Evolutionary conservation across 1,140 invertebrate species (phyloP), one percentile per base, ranked within the genome.

Genomic region (Kradibia gibbosae): DNA sequence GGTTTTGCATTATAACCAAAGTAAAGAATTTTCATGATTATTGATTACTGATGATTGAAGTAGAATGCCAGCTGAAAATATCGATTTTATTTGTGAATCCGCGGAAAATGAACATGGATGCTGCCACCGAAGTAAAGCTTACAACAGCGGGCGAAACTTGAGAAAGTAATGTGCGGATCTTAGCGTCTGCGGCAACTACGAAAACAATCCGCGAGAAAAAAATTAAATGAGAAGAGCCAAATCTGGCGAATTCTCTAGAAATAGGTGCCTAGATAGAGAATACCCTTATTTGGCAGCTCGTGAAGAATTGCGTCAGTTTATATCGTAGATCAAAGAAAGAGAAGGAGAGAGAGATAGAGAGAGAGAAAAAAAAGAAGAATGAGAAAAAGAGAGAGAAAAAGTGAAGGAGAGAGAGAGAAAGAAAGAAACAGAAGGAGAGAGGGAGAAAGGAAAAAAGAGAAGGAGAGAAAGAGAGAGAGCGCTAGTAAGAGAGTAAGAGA

Each of bases 221-320:
- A 28, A 72, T 28, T 48, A 50, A 48, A 50, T 36, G 34, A 72
- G 42, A 48, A 72, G n/a, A n/a, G n/a, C 42, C 25, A 72, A 72
- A 72, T 72, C 70, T 20, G 70, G n/a, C 15, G 28, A 74, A 55
- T 74, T 55, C 28, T 74, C 72, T 31, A 22, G 11, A 5, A 20
- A 53, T 72, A 28, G n/a, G 17, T 36, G 17, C n/a, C 42, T 55
- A 36, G 31, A 67, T 20, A 28, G 13, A 57, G 71, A 78, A 78
- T 78, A 48, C 62, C 65, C 62, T 78, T 78, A 48, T 78, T 78
- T 70, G 76, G 62, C 31, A 34, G 28, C 50, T 75, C 3, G 13
- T n/a, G 15, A 0, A 39, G 50, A 48, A 60, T 77, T 65, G 15
- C 28, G 42, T 50, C 60, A 78, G 10, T 72, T 20, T 50, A n/a